Conservation (phyloP, 2,113 vertebrate genomes). For the Pseudolaguvia tuberculata region DNA sequence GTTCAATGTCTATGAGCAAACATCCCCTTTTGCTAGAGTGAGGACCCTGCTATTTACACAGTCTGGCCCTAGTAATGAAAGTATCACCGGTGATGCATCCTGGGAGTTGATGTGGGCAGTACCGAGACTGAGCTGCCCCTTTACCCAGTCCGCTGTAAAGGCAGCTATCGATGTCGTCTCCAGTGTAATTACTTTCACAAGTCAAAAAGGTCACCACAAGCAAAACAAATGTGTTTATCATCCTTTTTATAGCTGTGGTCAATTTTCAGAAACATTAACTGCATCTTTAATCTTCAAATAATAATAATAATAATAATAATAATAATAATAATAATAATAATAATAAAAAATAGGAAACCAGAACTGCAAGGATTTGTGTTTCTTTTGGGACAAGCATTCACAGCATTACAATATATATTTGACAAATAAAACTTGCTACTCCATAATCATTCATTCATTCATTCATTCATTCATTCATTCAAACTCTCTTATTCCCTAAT, state of each 20-base stretch:
- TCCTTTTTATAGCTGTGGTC: neutral
- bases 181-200: slow-evolving; percentile 8
- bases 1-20: slow-evolving; percentile 66
- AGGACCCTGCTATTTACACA: slow-evolving; percentile 71
- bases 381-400: too few species aligned
- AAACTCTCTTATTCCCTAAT: too few species aligned
- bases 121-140: slow-evolving; percentile 1
- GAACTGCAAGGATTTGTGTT: too few species aligned
- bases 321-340: too few species aligned
- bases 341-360: too few species aligned
- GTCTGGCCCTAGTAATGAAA: slow-evolving; percentile 63
- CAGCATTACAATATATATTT: too few species aligned
- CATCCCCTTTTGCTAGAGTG: slow-evolving; percentile 61
- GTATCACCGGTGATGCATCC: slow-evolving; percentile 31
- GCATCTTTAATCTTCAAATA: too few species aligned
- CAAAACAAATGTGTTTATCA: slow-evolving; percentile 2
- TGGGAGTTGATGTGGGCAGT: slow-evolving; percentile 1
- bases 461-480: too few species aligned
- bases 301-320: too few species aligned
- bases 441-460: too few species aligned
- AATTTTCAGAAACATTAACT: neutral
- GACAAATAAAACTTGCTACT: too few species aligned
- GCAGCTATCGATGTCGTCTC: slow-evolving; percentile 18
- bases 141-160: neutral
- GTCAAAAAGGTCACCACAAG: slow-evolving; percentile 7